phyloP scores from a whole-genome alignment of 2,113 vertebrate genomes.

The Chlamydotis undulata region DNA sequence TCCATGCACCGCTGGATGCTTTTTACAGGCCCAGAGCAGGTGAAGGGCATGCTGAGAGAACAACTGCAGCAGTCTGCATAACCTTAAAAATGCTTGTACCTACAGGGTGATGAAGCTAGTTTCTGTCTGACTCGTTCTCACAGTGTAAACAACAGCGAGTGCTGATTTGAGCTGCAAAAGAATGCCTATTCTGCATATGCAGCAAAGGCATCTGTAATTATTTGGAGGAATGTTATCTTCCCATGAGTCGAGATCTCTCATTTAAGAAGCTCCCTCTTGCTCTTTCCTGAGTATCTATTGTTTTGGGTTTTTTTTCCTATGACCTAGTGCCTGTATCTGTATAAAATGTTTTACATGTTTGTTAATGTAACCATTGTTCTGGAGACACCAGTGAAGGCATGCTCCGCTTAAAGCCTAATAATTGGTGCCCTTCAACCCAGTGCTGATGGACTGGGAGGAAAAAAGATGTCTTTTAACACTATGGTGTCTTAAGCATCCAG shows the following conservation, averaged over 20 bases:
- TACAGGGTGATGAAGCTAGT: background rate
- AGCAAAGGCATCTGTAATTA: background rate
- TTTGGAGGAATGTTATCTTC: background rate
- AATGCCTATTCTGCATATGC: background rate
- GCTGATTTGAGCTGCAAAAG: background rate
- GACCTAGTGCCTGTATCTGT: background rate
- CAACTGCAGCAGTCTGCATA: background rate
- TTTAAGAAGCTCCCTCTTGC: background rate
- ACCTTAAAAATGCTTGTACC: background rate
- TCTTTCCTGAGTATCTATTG: background rate
- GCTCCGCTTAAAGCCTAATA: background rate
- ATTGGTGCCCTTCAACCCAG: background rate
- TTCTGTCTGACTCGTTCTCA: background rate
- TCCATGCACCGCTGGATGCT: background rate
- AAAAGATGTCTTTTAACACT: background rate
- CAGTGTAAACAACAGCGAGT: background rate
- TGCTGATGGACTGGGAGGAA: background rate
- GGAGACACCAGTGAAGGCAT: background rate
- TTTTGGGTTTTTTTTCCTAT: background rate
- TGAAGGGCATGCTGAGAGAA: background rate
- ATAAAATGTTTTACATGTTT: background rate
- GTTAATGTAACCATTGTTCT: background rate
- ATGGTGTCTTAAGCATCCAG: background rate
- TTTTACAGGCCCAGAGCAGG: background rate
- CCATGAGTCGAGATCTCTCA: background rate